These are phyloP conservation scores for Lithobates sylvaticus DNA, from an alignment of 2,797 vertebrate genomes.

Conservation along the genomic window DNA sequence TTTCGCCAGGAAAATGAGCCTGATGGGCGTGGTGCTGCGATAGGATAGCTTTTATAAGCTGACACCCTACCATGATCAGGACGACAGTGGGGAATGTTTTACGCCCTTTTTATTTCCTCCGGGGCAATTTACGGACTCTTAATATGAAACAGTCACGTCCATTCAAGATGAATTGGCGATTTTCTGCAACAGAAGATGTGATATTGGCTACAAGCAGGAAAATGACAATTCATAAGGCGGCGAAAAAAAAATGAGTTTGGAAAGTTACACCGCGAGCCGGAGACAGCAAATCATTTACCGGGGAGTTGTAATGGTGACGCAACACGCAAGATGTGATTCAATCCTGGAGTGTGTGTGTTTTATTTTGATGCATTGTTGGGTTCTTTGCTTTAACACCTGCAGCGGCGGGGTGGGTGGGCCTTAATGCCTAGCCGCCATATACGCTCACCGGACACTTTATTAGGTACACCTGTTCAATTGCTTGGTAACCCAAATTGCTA, in stretches of 20 bases:
- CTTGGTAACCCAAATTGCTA: too few species aligned
- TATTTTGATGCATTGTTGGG: not conserved
- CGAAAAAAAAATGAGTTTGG: not conserved
- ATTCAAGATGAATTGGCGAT: slow-evolving; percentile 28
- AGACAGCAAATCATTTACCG: not conserved
- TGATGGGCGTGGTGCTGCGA: slow-evolving; percentile 2
- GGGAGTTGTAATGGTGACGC: not conserved
- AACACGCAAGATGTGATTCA: not conserved
- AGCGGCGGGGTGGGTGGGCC: too few species aligned
- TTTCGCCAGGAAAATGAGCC: not conserved
- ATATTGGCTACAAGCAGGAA: slow-evolving; percentile 16
- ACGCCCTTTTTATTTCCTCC: slow-evolving; percentile 12
- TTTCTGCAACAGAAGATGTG: slow-evolving; percentile 14
- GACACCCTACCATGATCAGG: not conserved
- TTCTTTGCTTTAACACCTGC: too few species aligned
- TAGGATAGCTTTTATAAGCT: not conserved
- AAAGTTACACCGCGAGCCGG: not conserved
- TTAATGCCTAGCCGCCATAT: too few species aligned
- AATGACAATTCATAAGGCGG: slow-evolving; percentile 1
- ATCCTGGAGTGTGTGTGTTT: not conserved
- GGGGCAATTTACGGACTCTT: not conserved
- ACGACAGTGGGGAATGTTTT: not conserved
- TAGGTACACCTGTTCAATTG: too few species aligned
- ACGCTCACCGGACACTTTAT: too few species aligned
- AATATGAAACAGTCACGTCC: not conserved